Percentiles rank a stretch among this genome's conserved stretches.
phyloP scores from a whole-genome alignment of 2,888 invertebrate genomes.

The Bellardia pandia region DNA sequence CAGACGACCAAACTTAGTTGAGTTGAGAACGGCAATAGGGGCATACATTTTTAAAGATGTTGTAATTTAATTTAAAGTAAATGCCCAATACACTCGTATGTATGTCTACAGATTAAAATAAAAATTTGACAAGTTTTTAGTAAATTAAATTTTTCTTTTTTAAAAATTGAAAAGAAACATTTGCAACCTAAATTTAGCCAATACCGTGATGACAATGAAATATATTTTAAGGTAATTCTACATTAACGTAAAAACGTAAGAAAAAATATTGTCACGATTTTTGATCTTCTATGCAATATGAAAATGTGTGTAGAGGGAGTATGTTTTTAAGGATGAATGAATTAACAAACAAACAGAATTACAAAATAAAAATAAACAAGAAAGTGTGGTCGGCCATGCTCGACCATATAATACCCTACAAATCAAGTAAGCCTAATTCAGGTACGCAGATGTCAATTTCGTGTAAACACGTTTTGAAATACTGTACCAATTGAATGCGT shows the following conservation, averaged over 20 bases:
- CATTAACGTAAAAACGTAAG: constrained; percentile 29
- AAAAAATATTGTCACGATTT: constrained; percentile 56
- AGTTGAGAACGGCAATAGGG: no score
- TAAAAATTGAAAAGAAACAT: background rate
- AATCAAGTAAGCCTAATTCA: no score
- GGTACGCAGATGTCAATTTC: no score
- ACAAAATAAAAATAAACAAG: background rate
- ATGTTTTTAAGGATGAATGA: constrained; percentile 38
- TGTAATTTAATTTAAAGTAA: no score
- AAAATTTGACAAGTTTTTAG: no score
- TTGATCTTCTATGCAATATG: constrained; percentile 27
- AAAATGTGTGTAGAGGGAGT: background rate
- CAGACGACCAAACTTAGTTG: no score
- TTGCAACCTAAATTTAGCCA: constrained; percentile 47
- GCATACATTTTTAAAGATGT: no score
- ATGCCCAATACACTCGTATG: no score
- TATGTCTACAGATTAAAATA: no score
- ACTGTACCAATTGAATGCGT: no score
- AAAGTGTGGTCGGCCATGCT: background rate
- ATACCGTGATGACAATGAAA: constrained; percentile 30
- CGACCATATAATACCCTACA: no score
- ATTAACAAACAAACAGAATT: constrained; percentile 23
- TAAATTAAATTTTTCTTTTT: background rate
- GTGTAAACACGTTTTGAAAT: no score
- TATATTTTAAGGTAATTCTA: constrained; percentile 62